These are phyloP conservation scores for Anthrax anthrax DNA, from an alignment of 2,888 invertebrate genomes.

Conservation along the genomic window DNA sequence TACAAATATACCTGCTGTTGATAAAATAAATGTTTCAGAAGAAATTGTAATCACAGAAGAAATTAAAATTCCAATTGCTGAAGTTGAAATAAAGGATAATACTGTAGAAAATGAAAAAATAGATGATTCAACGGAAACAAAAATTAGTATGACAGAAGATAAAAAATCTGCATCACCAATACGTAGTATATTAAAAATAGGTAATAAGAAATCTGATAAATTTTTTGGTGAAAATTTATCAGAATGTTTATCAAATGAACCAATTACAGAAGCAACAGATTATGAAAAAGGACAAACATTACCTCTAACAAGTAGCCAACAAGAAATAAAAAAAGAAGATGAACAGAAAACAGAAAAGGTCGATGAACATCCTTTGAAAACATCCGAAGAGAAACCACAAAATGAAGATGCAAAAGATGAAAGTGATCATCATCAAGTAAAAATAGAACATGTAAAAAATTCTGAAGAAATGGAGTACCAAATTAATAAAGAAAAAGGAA, in stretches of 20 bases:
- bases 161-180: conserved; percentile 3
- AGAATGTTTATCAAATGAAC: conserved; percentile 12
- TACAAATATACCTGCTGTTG: neutral
- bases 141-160: too few relatives aligned
- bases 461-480: conserved; percentile 4
- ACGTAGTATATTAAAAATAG: conserved; percentile 12
- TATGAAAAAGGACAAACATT: neutral
- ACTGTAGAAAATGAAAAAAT: neutral
- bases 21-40: neutral
- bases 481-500: conserved; percentile 8
- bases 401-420: neutral
- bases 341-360: neutral
- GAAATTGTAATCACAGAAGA: neutral
- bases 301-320: neutral
- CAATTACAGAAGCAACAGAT: neutral
- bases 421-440: neutral
- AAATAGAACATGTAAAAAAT: conserved; percentile 1
- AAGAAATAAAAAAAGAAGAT: neutral
- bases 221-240: conserved; percentile 16
- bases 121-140: neutral
- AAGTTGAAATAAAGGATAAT: neutral
- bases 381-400: neutral
- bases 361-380: neutral
- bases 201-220: conserved; percentile 17
- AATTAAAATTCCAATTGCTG: neutral